Evolutionary conservation across 2,113 vertebrate genomes (phyloP).

Genomic region (Microcebus tavaratra): DNA sequence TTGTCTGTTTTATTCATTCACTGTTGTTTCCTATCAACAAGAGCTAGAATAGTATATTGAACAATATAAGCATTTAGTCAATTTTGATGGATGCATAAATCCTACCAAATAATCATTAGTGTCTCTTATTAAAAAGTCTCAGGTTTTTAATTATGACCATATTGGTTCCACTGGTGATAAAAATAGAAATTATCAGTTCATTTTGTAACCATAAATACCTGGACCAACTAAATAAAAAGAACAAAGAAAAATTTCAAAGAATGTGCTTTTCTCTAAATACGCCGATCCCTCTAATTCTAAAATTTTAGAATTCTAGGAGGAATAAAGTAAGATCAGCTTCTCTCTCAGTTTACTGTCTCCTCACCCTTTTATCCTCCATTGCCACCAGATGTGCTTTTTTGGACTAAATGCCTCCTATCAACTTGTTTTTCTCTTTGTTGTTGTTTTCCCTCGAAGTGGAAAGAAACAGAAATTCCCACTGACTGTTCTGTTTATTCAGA

Average conservation of each 20-base stretch:
- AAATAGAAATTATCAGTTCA: not conserved
- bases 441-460: not conserved
- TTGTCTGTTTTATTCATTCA: not conserved
- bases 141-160: not conserved
- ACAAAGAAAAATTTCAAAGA: not conserved
- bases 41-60: not conserved
- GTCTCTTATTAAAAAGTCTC: not conserved
- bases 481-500: conserved; percentile 22
- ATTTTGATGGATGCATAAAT: not conserved
- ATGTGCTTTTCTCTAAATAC: not conserved
- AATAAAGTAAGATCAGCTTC: conserved; percentile 8
- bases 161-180: not conserved
- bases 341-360: not conserved
- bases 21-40: not conserved
- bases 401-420: not conserved
- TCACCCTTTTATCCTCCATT: not conserved
- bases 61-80: not conserved
- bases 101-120: not conserved
- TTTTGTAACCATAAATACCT: not conserved
- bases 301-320: not conserved
- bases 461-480: conserved; percentile 36
- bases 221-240: not conserved
- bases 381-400: not conserved
- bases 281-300: not conserved
- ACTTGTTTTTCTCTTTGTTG: not conserved